Conservation (phyloP, 2,113 vertebrate species). For the Centropristis striata region DNA sequence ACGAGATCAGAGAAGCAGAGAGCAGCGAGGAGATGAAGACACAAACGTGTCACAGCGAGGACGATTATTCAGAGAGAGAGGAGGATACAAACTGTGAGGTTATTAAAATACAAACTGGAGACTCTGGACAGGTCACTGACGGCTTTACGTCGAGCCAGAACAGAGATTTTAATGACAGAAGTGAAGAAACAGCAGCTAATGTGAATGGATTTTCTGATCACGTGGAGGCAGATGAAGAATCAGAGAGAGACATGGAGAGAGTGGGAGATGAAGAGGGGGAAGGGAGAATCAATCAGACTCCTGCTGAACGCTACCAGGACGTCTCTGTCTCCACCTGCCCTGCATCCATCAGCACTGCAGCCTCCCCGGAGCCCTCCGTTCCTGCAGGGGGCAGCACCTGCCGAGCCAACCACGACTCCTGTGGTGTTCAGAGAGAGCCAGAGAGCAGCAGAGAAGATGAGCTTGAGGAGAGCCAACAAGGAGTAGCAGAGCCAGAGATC, state of each 20-base stretch:
- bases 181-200: background rate
- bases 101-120: background rate
- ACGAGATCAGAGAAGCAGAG: slow-evolving; percentile 3
- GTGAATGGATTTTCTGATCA: slow-evolving; percentile 20
- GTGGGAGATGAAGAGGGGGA: background rate
- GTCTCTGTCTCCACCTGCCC: slow-evolving; percentile 4
- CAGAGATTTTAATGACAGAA: background rate
- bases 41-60: slow-evolving; percentile 20
- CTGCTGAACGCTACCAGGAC: slow-evolving; percentile 1
- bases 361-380: slow-evolving; percentile 2
- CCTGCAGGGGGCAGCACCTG: slow-evolving; percentile 65
- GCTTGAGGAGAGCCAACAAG: background rate
- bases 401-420: background rate
- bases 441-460: background rate
- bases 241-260: background rate
- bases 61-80: background rate
- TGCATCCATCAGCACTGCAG: slow-evolving; percentile 1
- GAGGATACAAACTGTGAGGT: slow-evolving; percentile 18
- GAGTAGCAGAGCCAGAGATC: background rate
- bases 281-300: background rate
- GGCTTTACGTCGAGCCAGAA: background rate
- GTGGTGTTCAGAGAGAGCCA: background rate
- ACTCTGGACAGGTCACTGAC: background rate
- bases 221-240: background rate
- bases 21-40: slow-evolving; percentile 10